Conservation (phyloP, 2,797 vertebrate genomes). For the Rhodeus uyekii region DNA sequence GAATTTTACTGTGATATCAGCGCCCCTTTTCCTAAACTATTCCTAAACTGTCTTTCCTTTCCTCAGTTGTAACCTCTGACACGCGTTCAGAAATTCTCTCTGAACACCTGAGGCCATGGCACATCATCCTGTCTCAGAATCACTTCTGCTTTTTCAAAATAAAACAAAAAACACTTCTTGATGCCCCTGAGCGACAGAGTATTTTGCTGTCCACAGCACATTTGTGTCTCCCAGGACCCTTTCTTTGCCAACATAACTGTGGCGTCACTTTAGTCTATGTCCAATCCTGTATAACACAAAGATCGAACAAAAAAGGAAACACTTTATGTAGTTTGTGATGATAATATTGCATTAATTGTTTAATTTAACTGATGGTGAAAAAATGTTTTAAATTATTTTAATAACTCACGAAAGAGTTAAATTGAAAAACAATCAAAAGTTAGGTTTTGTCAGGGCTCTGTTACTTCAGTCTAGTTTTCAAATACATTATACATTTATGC, state of each 20-base stretch:
- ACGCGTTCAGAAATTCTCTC: background rate
- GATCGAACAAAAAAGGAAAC: background rate
- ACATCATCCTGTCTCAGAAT: slow-evolving; percentile 34
- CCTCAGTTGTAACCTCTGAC: slow-evolving; percentile 7
- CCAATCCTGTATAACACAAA: background rate
- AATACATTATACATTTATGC: too few relatives aligned
- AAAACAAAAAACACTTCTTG: slow-evolving; percentile 5
- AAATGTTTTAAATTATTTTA: background rate
- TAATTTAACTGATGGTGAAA: background rate
- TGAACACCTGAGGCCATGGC: slow-evolving; percentile 36
- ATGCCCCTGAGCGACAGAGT: slow-evolving; percentile 30
- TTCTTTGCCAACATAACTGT: slow-evolving; percentile 12
- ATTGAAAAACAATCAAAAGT: too few relatives aligned
- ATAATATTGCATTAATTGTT: background rate
- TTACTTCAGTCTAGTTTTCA: too few relatives aligned
- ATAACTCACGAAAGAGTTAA: background rate
- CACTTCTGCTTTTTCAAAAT: slow-evolving; percentile 3
- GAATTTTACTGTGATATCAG: background rate
- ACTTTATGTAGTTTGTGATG: too few relatives aligned
- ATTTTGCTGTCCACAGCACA: slow-evolving; percentile 48
- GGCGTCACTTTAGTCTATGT: background rate
- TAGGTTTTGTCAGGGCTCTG: too few relatives aligned
- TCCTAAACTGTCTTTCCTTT: slow-evolving; percentile 28
- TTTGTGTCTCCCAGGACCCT: slow-evolving; percentile 31
- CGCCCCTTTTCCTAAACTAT: background rate